Conservation (phyloP, 2,888 invertebrate genomes). For the Petrophora chlorosata region DNA sequence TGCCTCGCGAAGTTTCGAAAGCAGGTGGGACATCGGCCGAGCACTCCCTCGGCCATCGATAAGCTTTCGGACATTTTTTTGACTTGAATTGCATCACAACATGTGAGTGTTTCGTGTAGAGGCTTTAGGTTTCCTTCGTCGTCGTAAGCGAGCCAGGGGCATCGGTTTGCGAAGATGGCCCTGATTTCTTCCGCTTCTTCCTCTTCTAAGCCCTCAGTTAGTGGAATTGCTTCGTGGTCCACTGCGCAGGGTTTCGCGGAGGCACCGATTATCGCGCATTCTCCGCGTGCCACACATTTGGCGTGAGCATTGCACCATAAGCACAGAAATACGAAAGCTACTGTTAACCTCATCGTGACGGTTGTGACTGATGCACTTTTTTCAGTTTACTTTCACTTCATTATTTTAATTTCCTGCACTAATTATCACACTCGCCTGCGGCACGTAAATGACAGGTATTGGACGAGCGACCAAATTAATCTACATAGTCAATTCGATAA, state of each 20-base stretch:
- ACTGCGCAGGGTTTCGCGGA: conserved; percentile 55
- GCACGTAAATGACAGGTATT: conserved; percentile 38
- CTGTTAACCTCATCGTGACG: conserved; percentile 48
- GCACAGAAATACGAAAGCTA: conserved; percentile 44
- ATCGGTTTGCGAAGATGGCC: conserved; percentile 78
- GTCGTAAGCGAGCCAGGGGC: conserved; percentile 83
- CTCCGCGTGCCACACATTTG: conserved; percentile 61
- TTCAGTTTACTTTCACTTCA: conserved; percentile 17
- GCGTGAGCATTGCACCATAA: conserved; percentile 51
- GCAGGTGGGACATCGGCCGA: conserved; percentile 93
- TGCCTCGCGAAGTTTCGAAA: conserved; percentile 88
- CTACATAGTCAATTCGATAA: conserved; percentile 53
- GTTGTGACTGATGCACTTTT: conserved; percentile 27
- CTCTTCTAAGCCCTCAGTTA: conserved; percentile 55
- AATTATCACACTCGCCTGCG: conserved; percentile 5
- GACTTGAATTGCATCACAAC: conserved; percentile 85
- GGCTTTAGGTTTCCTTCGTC: conserved; percentile 59
- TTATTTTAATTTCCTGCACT: conserved; percentile 21
- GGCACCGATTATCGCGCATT: conserved; percentile 52
- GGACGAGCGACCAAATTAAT: conserved; percentile 38
- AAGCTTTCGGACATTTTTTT: conserved; percentile 80
- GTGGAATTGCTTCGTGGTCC: conserved; percentile 44
- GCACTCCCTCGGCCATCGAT: conserved; percentile 85
- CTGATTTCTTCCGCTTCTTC: conserved; percentile 58
- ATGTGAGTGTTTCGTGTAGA: conserved; percentile 74